Conservation (phyloP, 2,113 vertebrate genomes). For the Capra hircus region DNA sequence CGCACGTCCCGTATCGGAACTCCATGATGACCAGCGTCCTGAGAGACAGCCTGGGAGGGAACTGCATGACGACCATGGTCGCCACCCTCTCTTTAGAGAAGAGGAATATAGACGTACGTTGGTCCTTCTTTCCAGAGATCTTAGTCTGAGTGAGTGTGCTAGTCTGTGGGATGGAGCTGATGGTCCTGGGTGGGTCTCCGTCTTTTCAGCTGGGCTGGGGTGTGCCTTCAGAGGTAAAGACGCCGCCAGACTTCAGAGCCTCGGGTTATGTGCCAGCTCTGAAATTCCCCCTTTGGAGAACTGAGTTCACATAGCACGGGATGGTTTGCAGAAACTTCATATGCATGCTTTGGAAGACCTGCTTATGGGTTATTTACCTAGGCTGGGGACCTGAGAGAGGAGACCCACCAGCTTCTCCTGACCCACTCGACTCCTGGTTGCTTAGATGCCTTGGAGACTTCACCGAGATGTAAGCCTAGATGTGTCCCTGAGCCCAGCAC, state of each 20-base stretch:
- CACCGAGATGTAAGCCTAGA: background rate
- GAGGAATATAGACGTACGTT: slow-evolving; percentile 89
- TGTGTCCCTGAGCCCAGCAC: rapidly evolving
- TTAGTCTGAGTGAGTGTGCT: background rate
- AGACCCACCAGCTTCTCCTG: background rate
- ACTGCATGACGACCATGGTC: slow-evolving; percentile 98
- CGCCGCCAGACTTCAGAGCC: background rate
- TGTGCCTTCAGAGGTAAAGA: too few species aligned
- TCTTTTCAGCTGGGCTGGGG: background rate
- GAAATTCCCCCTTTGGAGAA: background rate
- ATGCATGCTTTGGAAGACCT: background rate
- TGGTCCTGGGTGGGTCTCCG: background rate
- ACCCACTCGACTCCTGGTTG: background rate
- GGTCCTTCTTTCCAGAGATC: background rate
- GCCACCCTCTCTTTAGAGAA: slow-evolving; percentile 91
- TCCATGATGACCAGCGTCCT: slow-evolving; percentile 98
- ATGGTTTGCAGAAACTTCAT: background rate
- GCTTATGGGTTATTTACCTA: background rate
- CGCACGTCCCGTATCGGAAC: slow-evolving; percentile 96
- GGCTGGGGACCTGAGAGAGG: background rate
- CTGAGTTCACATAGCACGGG: background rate
- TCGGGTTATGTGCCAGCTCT: background rate
- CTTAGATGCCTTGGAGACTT: background rate
- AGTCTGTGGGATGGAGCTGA: background rate
- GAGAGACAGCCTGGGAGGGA: slow-evolving; percentile 95